A percentile compares a stretch with the other conserved stretches of the same genome.
phyloP scores from a whole-genome alignment of 2,113 vertebrate species.

The Eublepharis macularius region DNA sequence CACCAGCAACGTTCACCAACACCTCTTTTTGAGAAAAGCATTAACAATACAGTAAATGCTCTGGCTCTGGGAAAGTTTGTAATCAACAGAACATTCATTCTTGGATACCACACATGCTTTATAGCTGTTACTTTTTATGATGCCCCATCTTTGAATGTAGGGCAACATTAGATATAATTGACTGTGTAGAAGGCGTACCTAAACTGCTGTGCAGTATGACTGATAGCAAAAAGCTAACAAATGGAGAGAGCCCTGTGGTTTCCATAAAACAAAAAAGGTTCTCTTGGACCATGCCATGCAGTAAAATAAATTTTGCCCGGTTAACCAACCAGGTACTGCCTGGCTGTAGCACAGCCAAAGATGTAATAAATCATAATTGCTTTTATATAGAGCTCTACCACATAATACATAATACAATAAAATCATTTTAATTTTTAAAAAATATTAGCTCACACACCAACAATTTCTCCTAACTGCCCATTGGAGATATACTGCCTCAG shows the following conservation, averaged over 20 bases:
- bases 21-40: slow-evolving; percentile 15
- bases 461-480: too few relatives aligned
- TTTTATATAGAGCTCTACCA: neutral
- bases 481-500: too few relatives aligned
- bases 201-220: neutral
- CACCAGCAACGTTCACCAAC: neutral
- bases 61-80: slow-evolving; percentile 5
- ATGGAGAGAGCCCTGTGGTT: neutral
- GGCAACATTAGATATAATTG: rapidly evolving
- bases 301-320: slow-evolving; percentile 4
- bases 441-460: too few relatives aligned
- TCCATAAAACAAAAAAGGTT: slow-evolving; percentile 14
- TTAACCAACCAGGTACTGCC: neutral
- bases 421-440: neutral
- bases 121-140: slow-evolving; percentile 33
- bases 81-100: slow-evolving; percentile 30
- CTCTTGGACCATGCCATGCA: neutral
- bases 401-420: neutral
- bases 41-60: neutral
- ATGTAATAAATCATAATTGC: neutral
- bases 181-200: neutral
- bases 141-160: neutral
- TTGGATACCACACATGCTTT: slow-evolving; percentile 29
- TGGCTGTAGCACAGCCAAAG: neutral
- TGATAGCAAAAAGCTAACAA: neutral